Percentiles rank a stretch among this genome's conserved stretches.
These are phyloP conservation scores for Oreonectes daqikongensis DNA, from an alignment of 2,797 vertebrate species.

Conservation along the genomic window DNA sequence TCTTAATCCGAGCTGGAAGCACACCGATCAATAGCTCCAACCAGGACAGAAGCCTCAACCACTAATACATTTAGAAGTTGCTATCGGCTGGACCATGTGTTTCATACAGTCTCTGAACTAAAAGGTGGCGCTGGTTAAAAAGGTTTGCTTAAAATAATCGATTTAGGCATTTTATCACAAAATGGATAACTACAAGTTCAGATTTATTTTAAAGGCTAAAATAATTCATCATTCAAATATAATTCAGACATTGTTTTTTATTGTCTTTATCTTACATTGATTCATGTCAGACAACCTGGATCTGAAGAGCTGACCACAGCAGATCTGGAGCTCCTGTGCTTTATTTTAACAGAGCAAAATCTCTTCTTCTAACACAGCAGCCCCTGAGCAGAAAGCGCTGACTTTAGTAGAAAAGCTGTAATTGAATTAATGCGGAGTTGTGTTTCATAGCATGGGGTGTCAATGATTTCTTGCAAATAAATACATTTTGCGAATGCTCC, in stretches of 20 bases:
- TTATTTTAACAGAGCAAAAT: slow-evolving; percentile 64
- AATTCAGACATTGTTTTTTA: no score
- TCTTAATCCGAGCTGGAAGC: slow-evolving; percentile 51
- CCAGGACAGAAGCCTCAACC: slow-evolving; percentile 54
- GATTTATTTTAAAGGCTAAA: no score
- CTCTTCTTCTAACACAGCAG: slow-evolving; percentile 64
- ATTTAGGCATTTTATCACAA: not conserved
- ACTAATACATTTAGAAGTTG: slow-evolving; percentile 56
- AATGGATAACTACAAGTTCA: no score
- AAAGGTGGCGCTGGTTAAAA: slow-evolving; percentile 13
- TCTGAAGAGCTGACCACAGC: slow-evolving; percentile 70
- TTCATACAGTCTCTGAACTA: not conserved
- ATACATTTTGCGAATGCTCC: slow-evolving; percentile 1
- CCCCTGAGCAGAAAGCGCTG: slow-evolving; percentile 72
- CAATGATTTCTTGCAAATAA: slow-evolving; percentile 58
- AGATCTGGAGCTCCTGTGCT: slow-evolving; percentile 69
- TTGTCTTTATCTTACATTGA: no score
- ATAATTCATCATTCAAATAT: no score
- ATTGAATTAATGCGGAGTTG: slow-evolving; percentile 72
- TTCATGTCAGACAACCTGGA: no score
- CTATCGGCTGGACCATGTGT: slow-evolving; percentile 25
- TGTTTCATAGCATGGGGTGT: slow-evolving; percentile 60
- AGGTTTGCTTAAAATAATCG: not conserved
- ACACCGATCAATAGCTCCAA: slow-evolving; percentile 52
- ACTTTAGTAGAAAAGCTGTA: slow-evolving; percentile 70